A percentile compares a stretch with the other conserved stretches of the same genome.
phyloP scores from a whole-genome alignment of 1,140 invertebrate genomes.

The Cydia amplana region DNA sequence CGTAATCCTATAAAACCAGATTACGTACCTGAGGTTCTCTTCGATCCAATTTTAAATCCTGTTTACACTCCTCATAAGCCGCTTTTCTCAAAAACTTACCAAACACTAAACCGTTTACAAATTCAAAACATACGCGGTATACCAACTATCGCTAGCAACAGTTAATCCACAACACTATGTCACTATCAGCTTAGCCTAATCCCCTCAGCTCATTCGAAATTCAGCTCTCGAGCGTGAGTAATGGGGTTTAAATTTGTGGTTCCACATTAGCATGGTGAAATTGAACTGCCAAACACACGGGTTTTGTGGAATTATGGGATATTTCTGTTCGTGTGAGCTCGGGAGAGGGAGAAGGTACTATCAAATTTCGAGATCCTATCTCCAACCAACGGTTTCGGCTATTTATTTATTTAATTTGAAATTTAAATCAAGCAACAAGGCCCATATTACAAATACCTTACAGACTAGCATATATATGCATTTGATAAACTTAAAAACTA shows the following conservation, averaged over 20 bases:
- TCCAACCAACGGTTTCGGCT: too few species aligned
- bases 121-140: background rate
- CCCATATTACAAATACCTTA: too few species aligned
- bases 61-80: background rate
- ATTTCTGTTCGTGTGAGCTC: background rate
- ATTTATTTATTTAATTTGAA: too few species aligned
- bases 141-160: background rate
- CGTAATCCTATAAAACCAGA: background rate
- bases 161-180: constrained; percentile 5
- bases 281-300: constrained; percentile 18
- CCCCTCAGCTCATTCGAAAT: background rate
- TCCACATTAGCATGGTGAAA: constrained; percentile 13
- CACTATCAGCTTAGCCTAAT: constrained; percentile 13
- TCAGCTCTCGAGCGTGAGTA: background rate
- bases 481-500: too few species aligned
- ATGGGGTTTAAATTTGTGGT: background rate
- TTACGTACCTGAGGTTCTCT: background rate
- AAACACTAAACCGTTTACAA: background rate
- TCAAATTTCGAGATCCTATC: too few species aligned
- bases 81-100: background rate
- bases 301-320: background rate
- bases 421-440: too few species aligned
- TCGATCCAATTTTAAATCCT: background rate
- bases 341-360: too few species aligned
- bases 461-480: too few species aligned